Percentiles rank a stretch among this genome's conserved stretches.
These are phyloP conservation scores for Orycteropus afer DNA, from an alignment of 2,113 vertebrate species.

Conservation along the genomic window DNA sequence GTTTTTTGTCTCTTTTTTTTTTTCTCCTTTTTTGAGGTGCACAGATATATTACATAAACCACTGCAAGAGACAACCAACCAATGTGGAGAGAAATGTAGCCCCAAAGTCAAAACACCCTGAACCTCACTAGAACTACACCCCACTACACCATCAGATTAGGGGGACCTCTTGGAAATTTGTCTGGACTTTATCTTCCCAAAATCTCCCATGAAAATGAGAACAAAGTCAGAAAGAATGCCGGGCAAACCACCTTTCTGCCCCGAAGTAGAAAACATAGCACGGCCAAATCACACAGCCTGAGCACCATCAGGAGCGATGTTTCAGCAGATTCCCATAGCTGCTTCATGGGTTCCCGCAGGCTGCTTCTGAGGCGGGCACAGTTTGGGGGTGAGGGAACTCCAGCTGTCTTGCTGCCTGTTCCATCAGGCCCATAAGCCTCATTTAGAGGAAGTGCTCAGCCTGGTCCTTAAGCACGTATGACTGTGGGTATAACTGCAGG, in stretches of 20 bases:
- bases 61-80: background rate
- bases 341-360: background rate
- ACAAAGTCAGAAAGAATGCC: conserved; percentile 22
- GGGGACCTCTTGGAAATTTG: background rate
- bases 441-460: background rate
- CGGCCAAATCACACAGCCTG: background rate
- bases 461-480: background rate
- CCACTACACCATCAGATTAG: no score
- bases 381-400: background rate
- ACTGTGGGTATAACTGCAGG: background rate
- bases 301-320: background rate
- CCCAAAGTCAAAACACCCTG: background rate
- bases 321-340: background rate
- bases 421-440: background rate
- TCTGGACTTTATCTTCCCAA: background rate
- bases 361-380: background rate
- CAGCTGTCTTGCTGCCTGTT: background rate
- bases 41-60: background rate
- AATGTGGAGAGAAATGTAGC: background rate
- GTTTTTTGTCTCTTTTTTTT: background rate
- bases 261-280: background rate
- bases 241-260: background rate
- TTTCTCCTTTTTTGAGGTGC: background rate
- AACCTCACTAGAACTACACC: background rate
- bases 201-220: background rate